Base-by-base conservation (phyloP, 2,888 invertebrate genomes). In the Meteorus cinctellus region DNA sequence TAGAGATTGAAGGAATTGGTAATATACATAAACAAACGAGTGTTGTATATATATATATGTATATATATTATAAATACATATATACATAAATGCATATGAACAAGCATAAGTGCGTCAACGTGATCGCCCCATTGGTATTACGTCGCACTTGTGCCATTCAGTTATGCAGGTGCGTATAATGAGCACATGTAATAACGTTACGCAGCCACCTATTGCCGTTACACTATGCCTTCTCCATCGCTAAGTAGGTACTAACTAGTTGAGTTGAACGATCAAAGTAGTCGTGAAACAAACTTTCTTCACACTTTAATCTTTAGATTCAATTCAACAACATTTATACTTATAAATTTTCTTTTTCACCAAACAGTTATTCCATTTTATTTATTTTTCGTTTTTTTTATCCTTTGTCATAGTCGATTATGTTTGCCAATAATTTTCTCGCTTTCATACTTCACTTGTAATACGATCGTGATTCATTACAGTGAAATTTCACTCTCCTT, bases 151-250 rank as follows among this genome's bases (percentile, higher is more conserved):
- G 55, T 19, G 72, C 68, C 68, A 76, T 76, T 72, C 72, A 76
- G 72, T 72, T 76, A 76, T 66, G 75, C 76, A 76, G 72, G 76
- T 76, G 76, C 70, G 72, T 76, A 76, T 76, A 76, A 76, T 76
- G 76, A 76, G 72, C 45, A 59, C 36, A 72, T 72, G 72, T 76
- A 72, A 76, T 68, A 76, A 31, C 62, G 72, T 76, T 76, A 76
- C 75, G 67, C 41, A 68, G 75, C 71, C 2, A 19, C 19, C 19
- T 69, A 66, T 60, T 66, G 71, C 66, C 60, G 51, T 75, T 74
- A 66, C 60, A n/a, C n/a, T 55, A 55, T 24, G 67, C 66, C 60
- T 36, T 55, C 70, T 36, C 63, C 63, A 70, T 69, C 8, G 24
- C 69, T 65, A 69, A 69, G 69, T 69, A 69, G 34, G 27, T 48